Conservation (phyloP, 2,888 invertebrate genomes). For the Toxonevra muliebris region DNA sequence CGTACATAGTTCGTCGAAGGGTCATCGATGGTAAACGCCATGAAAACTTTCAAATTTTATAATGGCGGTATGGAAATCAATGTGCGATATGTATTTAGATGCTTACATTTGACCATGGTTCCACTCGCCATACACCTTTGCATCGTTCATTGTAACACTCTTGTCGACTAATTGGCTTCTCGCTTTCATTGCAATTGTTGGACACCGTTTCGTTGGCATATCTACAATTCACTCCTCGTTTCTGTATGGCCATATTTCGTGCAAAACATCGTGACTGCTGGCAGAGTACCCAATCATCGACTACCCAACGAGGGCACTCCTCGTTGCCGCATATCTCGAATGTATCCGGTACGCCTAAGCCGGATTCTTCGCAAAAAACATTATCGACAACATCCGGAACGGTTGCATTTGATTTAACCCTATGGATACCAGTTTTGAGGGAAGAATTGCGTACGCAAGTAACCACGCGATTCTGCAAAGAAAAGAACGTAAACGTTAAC, state of each 20-base stretch:
- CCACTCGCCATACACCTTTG: constrained; percentile 88
- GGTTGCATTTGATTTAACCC: constrained; percentile 13
- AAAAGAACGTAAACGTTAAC: neutral
- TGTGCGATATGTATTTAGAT: no score
- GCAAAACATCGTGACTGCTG: constrained; percentile 78
- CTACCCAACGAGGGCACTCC: constrained; percentile 78
- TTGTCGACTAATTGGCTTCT: constrained; percentile 78
- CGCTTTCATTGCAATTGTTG: constrained; percentile 73
- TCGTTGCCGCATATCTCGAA: constrained; percentile 74
- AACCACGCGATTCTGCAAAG: constrained; percentile 55
- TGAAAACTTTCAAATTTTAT: no score
- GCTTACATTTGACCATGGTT: constrained; percentile 91
- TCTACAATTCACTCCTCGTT: constrained; percentile 69
- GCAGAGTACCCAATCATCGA: constrained; percentile 77
- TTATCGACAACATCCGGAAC: constrained; percentile 70
- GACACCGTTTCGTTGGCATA: constrained; percentile 63
- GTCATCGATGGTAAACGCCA: no score
- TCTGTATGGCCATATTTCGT: constrained; percentile 80
- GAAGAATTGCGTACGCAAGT: constrained; percentile 48
- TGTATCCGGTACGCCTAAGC: constrained; percentile 72
- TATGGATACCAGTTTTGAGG: constrained; percentile 7
- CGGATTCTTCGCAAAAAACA: constrained; percentile 76
- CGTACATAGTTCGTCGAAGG: no score
- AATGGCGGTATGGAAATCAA: no score
- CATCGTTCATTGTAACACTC: constrained; percentile 87